Evolutionary conservation across 2,888 invertebrate species (phyloP).

Genomic region (Rhorus exstirpatorius): DNA sequence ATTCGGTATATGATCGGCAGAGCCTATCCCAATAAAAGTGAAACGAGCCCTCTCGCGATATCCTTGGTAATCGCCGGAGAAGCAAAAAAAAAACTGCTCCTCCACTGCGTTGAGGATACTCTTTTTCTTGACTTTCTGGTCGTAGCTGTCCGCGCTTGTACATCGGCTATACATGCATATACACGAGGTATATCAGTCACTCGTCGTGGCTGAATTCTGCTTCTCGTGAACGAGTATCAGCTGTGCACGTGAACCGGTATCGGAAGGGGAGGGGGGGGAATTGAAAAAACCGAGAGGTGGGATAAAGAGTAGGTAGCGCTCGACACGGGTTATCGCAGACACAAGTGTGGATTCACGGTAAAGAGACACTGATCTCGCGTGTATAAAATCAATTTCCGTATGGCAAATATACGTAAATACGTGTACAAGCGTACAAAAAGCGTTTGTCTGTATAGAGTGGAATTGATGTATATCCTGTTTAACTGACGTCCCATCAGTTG

Average conservation of each 20-base stretch:
- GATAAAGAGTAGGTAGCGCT: neutral
- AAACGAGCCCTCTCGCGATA: slow-evolving; percentile 27
- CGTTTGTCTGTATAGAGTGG: neutral
- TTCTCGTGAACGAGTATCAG: slow-evolving; percentile 15
- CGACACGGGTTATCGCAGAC: neutral
- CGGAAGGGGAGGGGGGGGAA: too few species aligned
- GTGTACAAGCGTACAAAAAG: neutral
- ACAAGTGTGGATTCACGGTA: neutral
- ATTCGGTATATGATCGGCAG: slow-evolving; percentile 19
- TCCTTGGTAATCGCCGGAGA: slow-evolving; percentile 30
- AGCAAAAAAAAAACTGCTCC: neutral
- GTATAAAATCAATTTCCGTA: slow-evolving; percentile 1
- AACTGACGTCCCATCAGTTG: neutral
- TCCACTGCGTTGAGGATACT: slow-evolving; percentile 4
- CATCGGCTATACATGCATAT: slow-evolving; percentile 9
- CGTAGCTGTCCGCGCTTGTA: neutral
- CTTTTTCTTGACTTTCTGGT: neutral
- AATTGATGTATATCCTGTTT: slow-evolving; percentile 32
- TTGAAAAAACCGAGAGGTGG: slow-evolving; percentile 23
- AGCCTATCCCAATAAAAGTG: slow-evolving; percentile 6
- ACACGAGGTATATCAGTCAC: neutral
- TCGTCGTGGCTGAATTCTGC: slow-evolving; percentile 17
- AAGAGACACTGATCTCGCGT: neutral
- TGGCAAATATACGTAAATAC: slow-evolving; percentile 2
- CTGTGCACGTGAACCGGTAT: slow-evolving; percentile 42